These are phyloP conservation scores for Mimachlamys varia DNA, from an alignment of 2,888 invertebrate species.

Conservation along the genomic window DNA sequence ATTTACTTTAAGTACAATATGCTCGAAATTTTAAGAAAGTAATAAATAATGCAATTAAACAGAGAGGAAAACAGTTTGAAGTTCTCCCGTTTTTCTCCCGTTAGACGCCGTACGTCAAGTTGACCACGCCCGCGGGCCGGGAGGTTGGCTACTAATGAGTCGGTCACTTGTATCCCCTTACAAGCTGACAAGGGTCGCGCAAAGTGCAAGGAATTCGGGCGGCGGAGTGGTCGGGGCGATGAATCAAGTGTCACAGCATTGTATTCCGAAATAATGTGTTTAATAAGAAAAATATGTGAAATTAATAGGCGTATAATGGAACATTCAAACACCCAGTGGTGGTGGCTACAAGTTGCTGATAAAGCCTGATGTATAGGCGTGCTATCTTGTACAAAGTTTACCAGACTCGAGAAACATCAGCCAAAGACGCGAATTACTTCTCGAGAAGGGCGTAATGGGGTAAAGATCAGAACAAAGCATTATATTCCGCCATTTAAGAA, in stretches of 20 bases:
- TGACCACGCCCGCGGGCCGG: background rate
- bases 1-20: no score
- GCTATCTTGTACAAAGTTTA: background rate
- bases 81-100: background rate
- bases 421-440: no score
- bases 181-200: background rate
- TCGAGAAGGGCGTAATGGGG: background rate
- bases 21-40: no score
- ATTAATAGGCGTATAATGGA: background rate
- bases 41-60: no score
- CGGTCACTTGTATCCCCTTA: background rate
- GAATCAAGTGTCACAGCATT: background rate
- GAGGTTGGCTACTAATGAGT: background rate
- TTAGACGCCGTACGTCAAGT: background rate
- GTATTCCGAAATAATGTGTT: background rate
- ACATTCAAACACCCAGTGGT: background rate
- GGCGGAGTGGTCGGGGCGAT: background rate
- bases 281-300: background rate
- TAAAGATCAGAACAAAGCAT: background rate
- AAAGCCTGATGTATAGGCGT: background rate
- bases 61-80: background rate
- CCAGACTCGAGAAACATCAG: no score
- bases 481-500: no score
- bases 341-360: background rate
- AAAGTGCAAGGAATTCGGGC: slow-evolving; percentile 3